Evolutionary conservation across 2,113 vertebrate genomes (phyloP).

Genomic region (Chamaea fasciata): DNA sequence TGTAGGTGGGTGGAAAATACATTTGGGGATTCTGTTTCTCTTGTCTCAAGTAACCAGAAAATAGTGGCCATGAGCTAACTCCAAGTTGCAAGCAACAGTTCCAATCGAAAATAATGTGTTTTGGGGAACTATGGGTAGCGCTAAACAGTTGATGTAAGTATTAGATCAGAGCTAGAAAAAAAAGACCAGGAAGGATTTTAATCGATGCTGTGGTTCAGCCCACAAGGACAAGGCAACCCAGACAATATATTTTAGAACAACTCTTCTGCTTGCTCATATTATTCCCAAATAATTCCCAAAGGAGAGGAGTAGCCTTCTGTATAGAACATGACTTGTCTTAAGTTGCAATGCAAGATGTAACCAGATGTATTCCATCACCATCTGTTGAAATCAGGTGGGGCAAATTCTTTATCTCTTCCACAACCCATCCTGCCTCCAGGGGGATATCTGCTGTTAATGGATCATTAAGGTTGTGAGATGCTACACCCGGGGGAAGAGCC

Average conservation of each 20-base stretch:
- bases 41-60: neutral
- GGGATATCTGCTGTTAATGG: neutral
- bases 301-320: neutral
- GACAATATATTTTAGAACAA: neutral
- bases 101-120: neutral
- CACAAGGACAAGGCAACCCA: neutral
- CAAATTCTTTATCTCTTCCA: neutral
- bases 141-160: neutral
- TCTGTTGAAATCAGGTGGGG: neutral
- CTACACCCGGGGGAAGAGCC: neutral
- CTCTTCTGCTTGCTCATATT: neutral
- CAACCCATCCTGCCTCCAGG: too few species aligned
- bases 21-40: neutral
- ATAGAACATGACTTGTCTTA: neutral
- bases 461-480: neutral
- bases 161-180: neutral
- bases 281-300: neutral
- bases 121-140: neutral
- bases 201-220: neutral
- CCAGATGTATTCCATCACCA: neutral
- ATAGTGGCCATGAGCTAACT: neutral
- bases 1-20: neutral
- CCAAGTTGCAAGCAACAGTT: neutral
- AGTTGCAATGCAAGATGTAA: neutral
- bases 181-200: neutral